phyloP scores from a whole-genome alignment of 2,113 vertebrate species.

The Boulengeromyrus knoepffleri region DNA sequence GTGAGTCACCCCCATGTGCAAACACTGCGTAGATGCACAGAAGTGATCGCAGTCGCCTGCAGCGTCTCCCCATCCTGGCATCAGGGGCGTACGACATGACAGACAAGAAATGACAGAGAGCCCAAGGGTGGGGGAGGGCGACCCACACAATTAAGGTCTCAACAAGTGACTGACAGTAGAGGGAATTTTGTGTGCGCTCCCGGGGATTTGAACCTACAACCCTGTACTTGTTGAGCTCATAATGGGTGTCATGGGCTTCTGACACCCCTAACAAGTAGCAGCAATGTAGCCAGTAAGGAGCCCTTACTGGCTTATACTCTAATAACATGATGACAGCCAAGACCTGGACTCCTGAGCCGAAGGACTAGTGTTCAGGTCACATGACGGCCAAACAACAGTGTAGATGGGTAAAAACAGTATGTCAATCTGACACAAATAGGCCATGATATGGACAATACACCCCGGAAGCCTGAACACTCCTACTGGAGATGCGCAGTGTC shows the following conservation, averaged over 20 bases:
- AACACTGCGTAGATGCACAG: neutral
- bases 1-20: neutral
- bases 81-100: neutral
- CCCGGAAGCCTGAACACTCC: neutral
- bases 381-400: neutral
- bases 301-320: no score
- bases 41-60: neutral
- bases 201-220: neutral
- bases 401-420: neutral
- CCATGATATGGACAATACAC: neutral
- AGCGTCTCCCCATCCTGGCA: neutral
- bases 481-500: neutral
- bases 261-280: neutral
- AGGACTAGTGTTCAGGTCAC: neutral
- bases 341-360: neutral
- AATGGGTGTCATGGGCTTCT: neutral
- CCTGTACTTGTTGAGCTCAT: neutral
- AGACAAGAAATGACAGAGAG: neutral
- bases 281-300: neutral
- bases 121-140: neutral
- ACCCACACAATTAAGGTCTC: neutral
- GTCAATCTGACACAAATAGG: neutral
- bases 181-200: neutral
- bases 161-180: neutral
- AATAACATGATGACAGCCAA: neutral